Conservation (phyloP, 2,888 invertebrate genomes). For the Parnassius apollo region DNA sequence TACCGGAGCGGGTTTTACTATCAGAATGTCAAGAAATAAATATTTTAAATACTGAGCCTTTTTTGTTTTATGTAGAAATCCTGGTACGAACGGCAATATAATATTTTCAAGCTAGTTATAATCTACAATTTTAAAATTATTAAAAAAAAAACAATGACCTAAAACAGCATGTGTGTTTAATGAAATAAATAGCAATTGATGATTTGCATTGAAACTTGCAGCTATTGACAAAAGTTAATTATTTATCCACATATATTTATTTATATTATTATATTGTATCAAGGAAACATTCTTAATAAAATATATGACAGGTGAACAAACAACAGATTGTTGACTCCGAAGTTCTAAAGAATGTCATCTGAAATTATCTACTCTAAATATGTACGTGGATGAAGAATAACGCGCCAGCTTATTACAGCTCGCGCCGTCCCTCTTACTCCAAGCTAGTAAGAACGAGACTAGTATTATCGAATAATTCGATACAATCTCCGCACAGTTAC, state of each 20-base stretch:
- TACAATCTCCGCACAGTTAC: conserved; percentile 29
- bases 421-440: conserved; percentile 41
- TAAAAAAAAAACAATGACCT: too few species aligned
- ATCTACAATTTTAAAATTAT: too few species aligned
- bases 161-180: too few species aligned
- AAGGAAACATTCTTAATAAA: conserved; percentile 17
- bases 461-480: conserved; percentile 32
- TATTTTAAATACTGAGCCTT: conserved; percentile 54
- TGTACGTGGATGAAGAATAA: conserved; percentile 24
- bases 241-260: too few species aligned
- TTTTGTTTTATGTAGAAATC: conserved; percentile 30
- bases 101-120: too few species aligned
- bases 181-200: too few species aligned
- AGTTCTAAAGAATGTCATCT: conserved; percentile 21
- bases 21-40: conserved; percentile 14
- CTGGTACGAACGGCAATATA: background rate
- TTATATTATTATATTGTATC: too few species aligned
- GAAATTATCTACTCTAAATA: conserved; percentile 27
- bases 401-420: conserved; percentile 29
- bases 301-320: conserved; percentile 13
- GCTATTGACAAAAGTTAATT: too few species aligned
- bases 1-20: conserved; percentile 43
- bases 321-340: conserved; percentile 22
- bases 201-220: too few species aligned
- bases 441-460: conserved; percentile 36